Conservation (phyloP, 2,797 vertebrate species). For the Rhinella marina region DNA sequence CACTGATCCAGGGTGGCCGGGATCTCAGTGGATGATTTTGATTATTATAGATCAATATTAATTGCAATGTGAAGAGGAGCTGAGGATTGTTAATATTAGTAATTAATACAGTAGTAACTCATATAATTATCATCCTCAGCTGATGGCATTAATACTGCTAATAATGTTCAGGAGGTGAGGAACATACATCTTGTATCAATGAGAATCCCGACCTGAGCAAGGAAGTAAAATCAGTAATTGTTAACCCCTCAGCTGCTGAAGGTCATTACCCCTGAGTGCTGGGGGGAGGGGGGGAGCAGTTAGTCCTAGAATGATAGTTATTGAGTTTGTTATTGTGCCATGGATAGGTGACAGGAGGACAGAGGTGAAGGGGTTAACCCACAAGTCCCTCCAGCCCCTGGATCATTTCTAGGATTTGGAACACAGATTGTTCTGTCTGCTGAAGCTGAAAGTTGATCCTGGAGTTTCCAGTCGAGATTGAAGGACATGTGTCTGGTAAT, state of each 20-base stretch:
- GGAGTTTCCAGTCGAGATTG: conserved; percentile 74
- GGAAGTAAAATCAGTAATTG: no score
- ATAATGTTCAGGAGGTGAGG: no score
- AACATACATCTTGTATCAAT: no score
- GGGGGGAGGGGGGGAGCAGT: background rate
- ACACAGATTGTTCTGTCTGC: conserved; percentile 61
- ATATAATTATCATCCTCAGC: no score
- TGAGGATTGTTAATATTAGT: no score
- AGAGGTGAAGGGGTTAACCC: background rate
- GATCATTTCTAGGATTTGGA: conserved; percentile 61
- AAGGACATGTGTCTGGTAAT: conserved; percentile 81
- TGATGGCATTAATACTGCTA: no score
- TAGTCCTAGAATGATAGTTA: background rate
- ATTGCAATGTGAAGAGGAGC: background rate
- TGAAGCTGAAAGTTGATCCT: conserved; percentile 70
- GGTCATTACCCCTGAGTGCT: background rate
- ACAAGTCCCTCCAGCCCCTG: background rate
- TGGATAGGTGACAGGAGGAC: background rate
- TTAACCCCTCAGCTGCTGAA: background rate
- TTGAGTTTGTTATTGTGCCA: background rate
- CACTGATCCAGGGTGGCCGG: conserved; percentile 18
- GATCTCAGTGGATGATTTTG: background rate
- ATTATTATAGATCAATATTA: background rate
- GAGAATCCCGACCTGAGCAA: no score
- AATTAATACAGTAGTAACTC: no score